Base-by-base conservation (phyloP, 2,797 vertebrate genomes). In the Mormyrus proboscirostris region DNA sequence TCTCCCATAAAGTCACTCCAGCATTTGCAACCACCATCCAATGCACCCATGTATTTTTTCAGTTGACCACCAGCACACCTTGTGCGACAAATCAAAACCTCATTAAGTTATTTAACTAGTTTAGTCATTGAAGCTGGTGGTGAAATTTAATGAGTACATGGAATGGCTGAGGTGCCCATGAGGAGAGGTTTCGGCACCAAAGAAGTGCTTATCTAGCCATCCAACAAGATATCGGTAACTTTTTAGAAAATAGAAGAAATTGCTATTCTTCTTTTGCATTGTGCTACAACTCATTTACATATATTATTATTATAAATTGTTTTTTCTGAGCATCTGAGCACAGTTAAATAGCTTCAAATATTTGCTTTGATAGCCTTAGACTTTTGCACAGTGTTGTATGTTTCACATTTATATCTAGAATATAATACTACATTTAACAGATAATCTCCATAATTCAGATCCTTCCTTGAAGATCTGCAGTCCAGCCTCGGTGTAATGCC, bases 391-490 rank as follows among this genome's bases (percentile, higher is more conserved):
- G 10, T 69, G 65, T 69, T 69, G 29, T 38, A 47, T n/a, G 19
- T 25, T 2, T 25, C n/a, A 47, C 10, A 4, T 25, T 47, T 49
- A 4, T 49, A 84, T 50, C 47, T 84, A 50, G 19, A 84, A 19
- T 84, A 44, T 49, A 8, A 50, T 41, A 50, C 44, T 47, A 84
- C 19, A 84, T 50, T 84, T 84, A 25, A 12, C 47, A 22, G 3
- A 84, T 62, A 44, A 29, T 44, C 33, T 84, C 33, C 9, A 47
- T 33, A 62, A 84, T 65, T 65, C 2, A 57, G 16, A 62, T 50
- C 19, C 59, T 59, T 89, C 83, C 25, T 89, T 16, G 83, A 89
- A 33, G 22, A 50, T 25, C 53, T 89, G 41, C 79, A 89, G 47
- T 86, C 83, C 41, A 65, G 41, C 7, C 53, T n/a, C 49, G 29